Conservation (phyloP, 2,797 vertebrate species). For the Bradypodion ventrale region DNA sequence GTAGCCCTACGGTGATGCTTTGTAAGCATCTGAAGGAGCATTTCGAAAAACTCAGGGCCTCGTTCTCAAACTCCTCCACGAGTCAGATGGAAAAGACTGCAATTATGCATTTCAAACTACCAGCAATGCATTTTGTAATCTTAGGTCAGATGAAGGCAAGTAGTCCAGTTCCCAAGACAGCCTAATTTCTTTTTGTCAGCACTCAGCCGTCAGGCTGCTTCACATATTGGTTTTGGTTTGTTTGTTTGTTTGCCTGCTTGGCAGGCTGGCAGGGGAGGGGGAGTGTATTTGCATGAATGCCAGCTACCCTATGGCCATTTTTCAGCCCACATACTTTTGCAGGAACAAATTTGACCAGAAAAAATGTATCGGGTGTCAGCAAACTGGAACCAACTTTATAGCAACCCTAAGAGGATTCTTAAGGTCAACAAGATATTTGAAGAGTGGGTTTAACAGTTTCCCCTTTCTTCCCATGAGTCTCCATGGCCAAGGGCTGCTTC, state of each 20-base stretch:
- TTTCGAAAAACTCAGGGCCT: background rate
- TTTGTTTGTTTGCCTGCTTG: no score
- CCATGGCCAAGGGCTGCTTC: no score
- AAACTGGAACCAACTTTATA: no score
- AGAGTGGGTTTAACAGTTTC: no score
- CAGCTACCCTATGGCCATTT: background rate
- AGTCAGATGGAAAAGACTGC: no score
- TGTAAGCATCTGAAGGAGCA: no score
- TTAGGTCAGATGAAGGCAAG: background rate
- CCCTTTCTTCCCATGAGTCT: no score
- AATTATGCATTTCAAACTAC: background rate
- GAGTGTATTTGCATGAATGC: background rate
- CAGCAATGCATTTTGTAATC: background rate
- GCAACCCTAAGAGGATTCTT: no score
- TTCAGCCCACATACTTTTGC: background rate
- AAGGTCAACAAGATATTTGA: no score
- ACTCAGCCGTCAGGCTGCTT: background rate
- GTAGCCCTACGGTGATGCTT: background rate
- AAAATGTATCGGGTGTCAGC: background rate
- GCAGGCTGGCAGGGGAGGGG: no score
- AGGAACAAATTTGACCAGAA: background rate
- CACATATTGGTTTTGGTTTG: background rate
- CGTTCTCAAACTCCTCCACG: background rate
- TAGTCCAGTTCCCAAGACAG: background rate
- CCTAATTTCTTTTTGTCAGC: background rate